Evolutionary conservation across 92 coral and sea anemone genomes (phyloP).

Genomic region (Palythoa grandiflora): DNA sequence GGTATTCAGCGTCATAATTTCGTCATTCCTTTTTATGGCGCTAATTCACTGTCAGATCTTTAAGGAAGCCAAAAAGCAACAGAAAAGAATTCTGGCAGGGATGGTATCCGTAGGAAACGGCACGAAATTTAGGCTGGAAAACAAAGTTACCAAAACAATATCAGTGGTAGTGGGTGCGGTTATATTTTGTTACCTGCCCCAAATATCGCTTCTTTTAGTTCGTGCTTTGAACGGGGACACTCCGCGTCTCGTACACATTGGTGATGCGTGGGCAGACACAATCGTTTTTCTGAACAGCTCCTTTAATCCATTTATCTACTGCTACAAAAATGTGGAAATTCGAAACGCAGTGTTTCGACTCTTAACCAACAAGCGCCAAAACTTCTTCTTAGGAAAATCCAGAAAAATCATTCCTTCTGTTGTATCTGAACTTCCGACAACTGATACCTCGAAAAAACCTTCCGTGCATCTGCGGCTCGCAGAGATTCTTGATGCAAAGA

Average conservation of each 20-base stretch:
- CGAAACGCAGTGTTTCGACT: conserved; percentile 27
- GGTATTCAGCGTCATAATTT: conserved; percentile 27
- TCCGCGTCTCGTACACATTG: conserved; percentile 34
- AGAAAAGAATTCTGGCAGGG: conserved; percentile 14
- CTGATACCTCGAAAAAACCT: not conserved
- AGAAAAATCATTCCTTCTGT: not conserved
- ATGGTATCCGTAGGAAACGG: not conserved
- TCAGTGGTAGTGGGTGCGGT: conserved; percentile 38
- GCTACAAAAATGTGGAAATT: conserved; percentile 50
- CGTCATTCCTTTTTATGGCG: conserved; percentile 37
- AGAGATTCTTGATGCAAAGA: too few species aligned
- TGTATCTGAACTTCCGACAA: not conserved
- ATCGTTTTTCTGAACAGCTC: conserved; percentile 54
- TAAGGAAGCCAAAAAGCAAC: conserved; percentile 14
- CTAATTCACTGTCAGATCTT: conserved; percentile 31
- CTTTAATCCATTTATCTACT: conserved; percentile 59
- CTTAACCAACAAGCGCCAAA: not conserved
- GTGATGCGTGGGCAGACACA: conserved; percentile 58
- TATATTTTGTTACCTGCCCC: conserved; percentile 49
- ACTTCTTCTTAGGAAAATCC: not conserved
- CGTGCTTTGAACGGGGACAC: conserved; percentile 53
- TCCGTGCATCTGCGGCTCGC: not conserved
- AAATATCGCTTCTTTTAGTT: conserved; percentile 33
- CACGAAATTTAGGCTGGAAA: conserved; percentile 13
- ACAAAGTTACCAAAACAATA: conserved; percentile 41